phyloP scores from a whole-genome alignment of 2,113 vertebrate species.

The Monarcha castaneiventris region DNA sequence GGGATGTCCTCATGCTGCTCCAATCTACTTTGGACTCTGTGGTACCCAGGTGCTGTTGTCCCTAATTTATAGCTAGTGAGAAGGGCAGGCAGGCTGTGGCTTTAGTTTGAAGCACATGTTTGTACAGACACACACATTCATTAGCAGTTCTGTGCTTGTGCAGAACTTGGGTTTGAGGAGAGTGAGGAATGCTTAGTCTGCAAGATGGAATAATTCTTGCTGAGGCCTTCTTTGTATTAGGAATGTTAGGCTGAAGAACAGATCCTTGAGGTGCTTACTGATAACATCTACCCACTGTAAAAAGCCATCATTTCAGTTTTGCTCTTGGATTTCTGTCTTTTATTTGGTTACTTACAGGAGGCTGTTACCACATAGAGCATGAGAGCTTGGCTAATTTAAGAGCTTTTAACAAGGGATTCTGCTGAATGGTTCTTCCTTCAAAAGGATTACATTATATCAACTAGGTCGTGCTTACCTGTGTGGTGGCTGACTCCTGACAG shows the following conservation, averaged over 20 bases:
- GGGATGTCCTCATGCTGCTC: neutral
- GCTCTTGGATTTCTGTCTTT: neutral
- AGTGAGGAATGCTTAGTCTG: neutral
- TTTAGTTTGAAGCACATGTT: neutral
- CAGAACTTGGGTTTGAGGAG: neutral
- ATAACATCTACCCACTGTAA: neutral
- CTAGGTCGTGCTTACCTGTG: neutral
- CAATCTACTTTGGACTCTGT: fast-evolving
- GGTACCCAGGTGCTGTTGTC: neutral
- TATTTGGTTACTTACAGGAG: neutral
- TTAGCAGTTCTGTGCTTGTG: neutral
- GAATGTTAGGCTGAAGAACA: neutral
- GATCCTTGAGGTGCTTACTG: neutral
- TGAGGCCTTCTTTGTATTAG: neutral
- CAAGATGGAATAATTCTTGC: neutral
- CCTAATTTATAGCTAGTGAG: neutral
- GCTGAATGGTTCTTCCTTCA: neutral
- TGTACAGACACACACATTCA: neutral
- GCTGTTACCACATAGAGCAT: neutral
- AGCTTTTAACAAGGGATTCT: neutral
- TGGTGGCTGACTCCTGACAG: neutral
- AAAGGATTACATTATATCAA: neutral
- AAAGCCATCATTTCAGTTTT: neutral
- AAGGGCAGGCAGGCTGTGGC: neutral
- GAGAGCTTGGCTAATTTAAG: neutral